Evolutionary conservation across 2,113 vertebrate species (phyloP).

Genomic region (Cinclus mexicanus): DNA sequence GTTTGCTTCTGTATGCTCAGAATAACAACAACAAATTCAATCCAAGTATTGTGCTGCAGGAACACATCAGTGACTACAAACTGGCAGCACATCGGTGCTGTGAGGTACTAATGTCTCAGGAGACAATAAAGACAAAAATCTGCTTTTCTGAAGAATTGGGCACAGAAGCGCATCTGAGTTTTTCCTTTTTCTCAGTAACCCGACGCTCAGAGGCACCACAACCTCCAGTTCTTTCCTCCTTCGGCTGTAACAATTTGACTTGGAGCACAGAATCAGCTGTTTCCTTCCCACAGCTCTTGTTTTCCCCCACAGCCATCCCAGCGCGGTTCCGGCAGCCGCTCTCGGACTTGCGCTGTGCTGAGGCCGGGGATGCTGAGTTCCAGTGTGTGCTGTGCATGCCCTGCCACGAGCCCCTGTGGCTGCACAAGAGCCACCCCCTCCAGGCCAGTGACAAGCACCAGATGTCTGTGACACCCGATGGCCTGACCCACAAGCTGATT

Average conservation of each 20-base stretch:
- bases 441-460: conserved; percentile 73
- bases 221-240: neutral
- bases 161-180: neutral
- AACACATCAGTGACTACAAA: neutral
- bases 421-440: conserved; percentile 70
- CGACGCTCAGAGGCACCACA: neutral
- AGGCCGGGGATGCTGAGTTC: conserved; percentile 75
- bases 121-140: neutral
- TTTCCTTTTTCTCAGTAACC: neutral
- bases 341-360: conserved; percentile 68
- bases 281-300: neutral
- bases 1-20: neutral
- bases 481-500: conserved; percentile 80
- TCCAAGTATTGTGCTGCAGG: neutral
- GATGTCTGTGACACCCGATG: conserved; percentile 74
- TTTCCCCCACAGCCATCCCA: conserved; percentile 73
- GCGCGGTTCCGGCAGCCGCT: conserved; percentile 75
- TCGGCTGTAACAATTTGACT: neutral
- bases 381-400: conserved; percentile 77
- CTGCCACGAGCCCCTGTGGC: conserved; percentile 75
- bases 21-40: neutral
- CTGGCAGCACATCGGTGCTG: neutral
- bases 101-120: neutral
- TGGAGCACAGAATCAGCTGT: neutral
- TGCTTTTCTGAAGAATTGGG: neutral